These are phyloP conservation scores for Mizuhopecten yessoensis DNA, from an alignment of 1,140 invertebrate species.

Conservation along the genomic window DNA sequence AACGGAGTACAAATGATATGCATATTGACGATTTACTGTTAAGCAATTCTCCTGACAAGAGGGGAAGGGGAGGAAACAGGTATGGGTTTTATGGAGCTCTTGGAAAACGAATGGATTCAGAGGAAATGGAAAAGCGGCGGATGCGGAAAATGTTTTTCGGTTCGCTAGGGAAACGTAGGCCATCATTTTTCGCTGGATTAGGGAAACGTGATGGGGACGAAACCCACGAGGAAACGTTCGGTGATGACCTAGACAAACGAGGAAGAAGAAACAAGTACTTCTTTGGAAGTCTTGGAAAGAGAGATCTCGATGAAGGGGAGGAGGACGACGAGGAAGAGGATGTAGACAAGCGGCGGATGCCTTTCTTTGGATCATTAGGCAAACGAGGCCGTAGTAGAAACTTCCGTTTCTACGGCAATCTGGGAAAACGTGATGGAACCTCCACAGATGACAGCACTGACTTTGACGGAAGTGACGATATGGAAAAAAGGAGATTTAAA, in stretches of 20 bases:
- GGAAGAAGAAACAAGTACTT: not conserved
- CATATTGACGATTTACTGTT: constrained; percentile 17
- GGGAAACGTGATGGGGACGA: not conserved
- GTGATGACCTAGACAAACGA: not conserved
- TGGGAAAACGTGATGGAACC: not conserved
- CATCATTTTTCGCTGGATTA: not conserved
- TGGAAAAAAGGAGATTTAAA: not conserved
- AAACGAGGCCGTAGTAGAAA: not conserved
- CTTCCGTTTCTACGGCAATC: not conserved
- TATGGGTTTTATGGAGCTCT: not conserved
- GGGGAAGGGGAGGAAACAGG: not conserved
- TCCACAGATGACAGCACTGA: not conserved
- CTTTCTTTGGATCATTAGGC: not conserved
- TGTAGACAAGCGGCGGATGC: not conserved
- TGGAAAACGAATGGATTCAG: not conserved
- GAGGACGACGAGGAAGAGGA: not conserved
- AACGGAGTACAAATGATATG: constrained; percentile 3
- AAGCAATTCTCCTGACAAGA: not conserved
- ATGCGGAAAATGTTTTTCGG: constrained; percentile 7
- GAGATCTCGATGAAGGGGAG: not conserved
- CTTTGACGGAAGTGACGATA: not conserved
- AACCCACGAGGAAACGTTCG: not conserved
- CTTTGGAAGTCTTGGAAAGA: not conserved
- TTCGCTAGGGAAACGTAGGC: not conserved
- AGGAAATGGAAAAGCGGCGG: not conserved